These are phyloP conservation scores for Poecilia picta DNA, from an alignment of 2,797 vertebrate genomes.

Conservation along the genomic window DNA sequence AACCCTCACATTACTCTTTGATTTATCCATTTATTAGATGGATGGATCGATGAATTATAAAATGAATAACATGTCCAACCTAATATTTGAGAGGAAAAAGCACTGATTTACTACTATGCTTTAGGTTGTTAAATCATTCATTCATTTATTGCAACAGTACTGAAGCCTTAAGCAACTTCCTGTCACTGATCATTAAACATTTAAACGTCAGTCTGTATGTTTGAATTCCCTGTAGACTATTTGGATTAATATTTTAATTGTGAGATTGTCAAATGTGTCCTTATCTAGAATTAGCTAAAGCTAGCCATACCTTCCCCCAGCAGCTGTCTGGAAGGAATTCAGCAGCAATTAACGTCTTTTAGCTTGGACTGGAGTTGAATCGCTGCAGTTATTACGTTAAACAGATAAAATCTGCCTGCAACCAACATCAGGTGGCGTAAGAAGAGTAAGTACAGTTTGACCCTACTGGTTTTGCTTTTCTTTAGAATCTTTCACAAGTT, in stretches of 20 bases:
- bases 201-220: neutral
- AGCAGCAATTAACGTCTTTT: neutral
- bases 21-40: neutral
- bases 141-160: neutral
- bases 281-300: neutral
- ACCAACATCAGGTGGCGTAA: neutral
- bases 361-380: neutral
- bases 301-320: neutral
- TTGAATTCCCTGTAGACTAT: neutral
- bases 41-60: neutral
- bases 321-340: neutral
- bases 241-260: neutral
- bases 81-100: neutral
- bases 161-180: neutral
- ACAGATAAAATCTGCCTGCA: neutral
- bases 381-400: neutral
- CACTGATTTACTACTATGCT: neutral
- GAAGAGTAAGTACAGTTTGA: neutral
- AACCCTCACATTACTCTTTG: neutral
- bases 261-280: neutral
- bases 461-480: neutral
- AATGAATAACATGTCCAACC: neutral
- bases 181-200: neutral
- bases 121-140: neutral
- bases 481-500: neutral